Percentiles rank a stretch among this genome's conserved stretches.
phyloP scores from a whole-genome alignment of 2,113 vertebrate species.

The Loxodonta africana region DNA sequence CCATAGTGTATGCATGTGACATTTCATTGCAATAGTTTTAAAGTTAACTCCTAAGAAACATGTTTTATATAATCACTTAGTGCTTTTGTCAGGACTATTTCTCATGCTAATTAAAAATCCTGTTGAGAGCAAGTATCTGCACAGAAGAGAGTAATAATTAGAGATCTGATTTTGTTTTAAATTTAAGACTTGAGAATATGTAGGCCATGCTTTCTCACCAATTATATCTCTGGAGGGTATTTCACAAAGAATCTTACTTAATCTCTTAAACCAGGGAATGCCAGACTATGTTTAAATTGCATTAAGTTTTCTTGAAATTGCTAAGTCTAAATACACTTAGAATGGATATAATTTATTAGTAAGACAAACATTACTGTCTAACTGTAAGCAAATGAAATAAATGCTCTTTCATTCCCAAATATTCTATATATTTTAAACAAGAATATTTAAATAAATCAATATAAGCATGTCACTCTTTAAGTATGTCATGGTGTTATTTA shows the following conservation, averaged over 20 bases:
- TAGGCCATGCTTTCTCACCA: neutral
- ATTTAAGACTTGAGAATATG: neutral
- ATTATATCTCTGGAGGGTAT: neutral
- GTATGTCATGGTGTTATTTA: neutral
- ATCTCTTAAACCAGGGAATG: conserved; percentile 8
- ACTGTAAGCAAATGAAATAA: conserved; percentile 8
- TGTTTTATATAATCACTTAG: conserved; percentile 44
- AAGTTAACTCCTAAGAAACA: neutral
- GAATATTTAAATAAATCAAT: conserved; percentile 7
- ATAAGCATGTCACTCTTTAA: neutral
- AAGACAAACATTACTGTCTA: conserved; percentile 4
- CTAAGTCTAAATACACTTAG: conserved; percentile 17
- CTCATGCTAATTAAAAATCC: conserved; percentile 59
- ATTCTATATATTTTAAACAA: conserved; percentile 20
- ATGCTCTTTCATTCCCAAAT: neutral
- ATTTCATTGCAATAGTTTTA: conserved; percentile 42
- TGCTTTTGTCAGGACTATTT: conserved; percentile 37
- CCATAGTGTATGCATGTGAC: neutral
- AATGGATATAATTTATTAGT: neutral
- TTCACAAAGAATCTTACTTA: neutral
- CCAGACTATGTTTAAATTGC: conserved; percentile 10
- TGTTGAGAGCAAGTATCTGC: conserved; percentile 23
- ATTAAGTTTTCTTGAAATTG: conserved; percentile 46
- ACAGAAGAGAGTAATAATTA: conserved; percentile 57
- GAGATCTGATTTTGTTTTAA: conserved; percentile 55